Evolutionary conservation across 53 echinoderm and acorn worm genomes (phyloP), one percentile per base, ranked within the genome.

Genomic region (Echinometra lucunter): DNA sequence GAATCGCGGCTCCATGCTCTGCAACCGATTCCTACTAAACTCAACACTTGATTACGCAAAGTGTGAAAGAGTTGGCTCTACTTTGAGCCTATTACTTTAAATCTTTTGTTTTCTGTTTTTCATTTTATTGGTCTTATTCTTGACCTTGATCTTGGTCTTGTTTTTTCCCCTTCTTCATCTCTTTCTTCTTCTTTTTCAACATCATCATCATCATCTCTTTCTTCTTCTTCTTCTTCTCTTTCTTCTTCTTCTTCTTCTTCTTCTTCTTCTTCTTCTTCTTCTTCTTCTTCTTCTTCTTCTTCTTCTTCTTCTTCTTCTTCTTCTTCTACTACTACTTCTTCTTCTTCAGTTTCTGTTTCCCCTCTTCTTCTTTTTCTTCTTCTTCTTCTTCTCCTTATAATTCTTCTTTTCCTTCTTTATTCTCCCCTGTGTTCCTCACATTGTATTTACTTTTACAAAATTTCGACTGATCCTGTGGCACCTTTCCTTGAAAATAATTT

Each of bases 401-500:
- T 35, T 34, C 72, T 34, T 16, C 72, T 11, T 34, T 72, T 35
- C 34, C 8, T 35, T 35, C 35, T 35, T 72, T 35, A 13, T 10
- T 72, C 12, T 35, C 12, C 35, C 32, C 34, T 7, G 15, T 10
- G 2, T 12, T 30, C 11, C 9, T 18, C 8, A 30, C 35, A 30
- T 72, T 30, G 2, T 35, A 34, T 81, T 81, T 44, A 81, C 44
- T 8, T 44, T 21, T 81, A 23, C 81, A 40, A 40, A 42, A 19
- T 44, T n/a, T 44, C 81, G 21, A 81, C 81, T 40, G 42, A 21
- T 21, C 17, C 49, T 18, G 37, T n/a, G 49, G 30, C 49, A n/a
- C 85, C 44, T 49, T 85, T 85, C 85, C 85, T 85, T 85, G 85
- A 85, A 85, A 45, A 85, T 85, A 85, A 85, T 85, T 85, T 49